Conservation (phyloP, 2,113 vertebrate species). For the Mastomys natalensis region DNA sequence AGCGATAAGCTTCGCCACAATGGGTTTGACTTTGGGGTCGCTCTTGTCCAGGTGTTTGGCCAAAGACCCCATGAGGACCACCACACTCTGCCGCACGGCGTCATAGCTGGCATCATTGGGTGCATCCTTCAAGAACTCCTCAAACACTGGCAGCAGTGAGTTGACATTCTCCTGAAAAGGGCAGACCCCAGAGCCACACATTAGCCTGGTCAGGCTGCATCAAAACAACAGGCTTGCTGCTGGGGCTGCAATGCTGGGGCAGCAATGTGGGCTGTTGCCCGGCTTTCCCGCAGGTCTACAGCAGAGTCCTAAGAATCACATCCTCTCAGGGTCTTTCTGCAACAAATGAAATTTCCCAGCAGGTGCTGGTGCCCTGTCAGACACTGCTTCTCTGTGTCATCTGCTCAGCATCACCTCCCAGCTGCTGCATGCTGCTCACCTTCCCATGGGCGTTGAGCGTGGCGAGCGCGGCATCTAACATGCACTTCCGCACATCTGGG, state of each 20-base stretch:
- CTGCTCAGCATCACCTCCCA: neutral
- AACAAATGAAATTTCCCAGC: neutral
- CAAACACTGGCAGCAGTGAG: constrained; percentile 97
- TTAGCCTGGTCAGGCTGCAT: rapidly evolving
- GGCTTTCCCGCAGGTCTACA: neutral
- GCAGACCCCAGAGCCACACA: constrained; percentile 59
- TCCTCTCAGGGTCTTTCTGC: neutral
- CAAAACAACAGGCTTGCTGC: rapidly evolving
- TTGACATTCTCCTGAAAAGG: constrained; percentile 95
- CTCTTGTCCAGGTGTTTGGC: constrained; percentile 99
- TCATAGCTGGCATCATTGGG: constrained; percentile 98
- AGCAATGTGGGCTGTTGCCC: neutral
- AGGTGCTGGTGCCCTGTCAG: neutral
- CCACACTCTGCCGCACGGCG: constrained; percentile 97
- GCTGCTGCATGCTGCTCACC: constrained; percentile 84
- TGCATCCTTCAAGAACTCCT: constrained; percentile 97
- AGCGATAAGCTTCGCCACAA: constrained; percentile 97
- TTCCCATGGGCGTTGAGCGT: constrained; percentile 98
- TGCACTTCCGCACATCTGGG: constrained; percentile 95
- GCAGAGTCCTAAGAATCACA: neutral
- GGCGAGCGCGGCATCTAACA: constrained; percentile 97
- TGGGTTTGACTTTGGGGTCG: constrained; percentile 99
- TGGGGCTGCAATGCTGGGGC: too few relatives aligned
- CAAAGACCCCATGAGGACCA: constrained; percentile 98
- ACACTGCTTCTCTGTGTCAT: neutral